Conservation (phyloP, 2,113 vertebrate genomes). For the Scopus umbretta region DNA sequence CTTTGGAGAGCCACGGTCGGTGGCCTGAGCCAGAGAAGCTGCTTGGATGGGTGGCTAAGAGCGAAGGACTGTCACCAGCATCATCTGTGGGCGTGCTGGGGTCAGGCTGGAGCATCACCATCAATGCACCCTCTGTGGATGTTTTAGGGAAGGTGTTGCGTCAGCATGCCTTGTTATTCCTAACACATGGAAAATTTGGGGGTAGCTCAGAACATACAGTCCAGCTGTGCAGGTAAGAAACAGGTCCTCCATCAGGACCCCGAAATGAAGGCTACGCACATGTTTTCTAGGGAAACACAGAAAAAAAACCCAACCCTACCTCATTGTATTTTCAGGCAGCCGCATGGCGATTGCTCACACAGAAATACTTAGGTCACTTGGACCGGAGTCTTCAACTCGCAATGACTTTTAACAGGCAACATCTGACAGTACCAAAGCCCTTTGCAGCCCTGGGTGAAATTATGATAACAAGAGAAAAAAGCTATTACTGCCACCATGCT, state of each 20-base stretch:
- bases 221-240: not conserved
- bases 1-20: accelerated
- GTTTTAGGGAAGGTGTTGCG: not conserved
- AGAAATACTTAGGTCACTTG: constrained; percentile 61
- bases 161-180: accelerated
- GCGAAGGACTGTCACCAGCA: accelerated
- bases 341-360: accelerated
- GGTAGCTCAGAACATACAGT: not conserved
- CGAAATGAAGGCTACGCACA: accelerated
- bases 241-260: accelerated
- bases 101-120: not conserved
- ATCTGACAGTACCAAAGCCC: constrained; percentile 85
- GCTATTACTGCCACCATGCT: constrained; percentile 98
- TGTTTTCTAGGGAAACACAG: not conserved
- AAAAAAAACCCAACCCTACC: not conserved
- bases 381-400: constrained; percentile 46
- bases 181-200: accelerated
- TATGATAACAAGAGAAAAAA: constrained; percentile 99
- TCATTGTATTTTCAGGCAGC: not conserved
- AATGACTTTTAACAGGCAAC: constrained; percentile 75
- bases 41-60: not conserved
- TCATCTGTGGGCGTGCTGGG: not conserved
- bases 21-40: not conserved
- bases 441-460: constrained; percentile 97
- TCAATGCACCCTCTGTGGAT: accelerated